phyloP scores from a whole-genome alignment of 2,113 vertebrate genomes.

The Datnioides undecimradiatus region DNA sequence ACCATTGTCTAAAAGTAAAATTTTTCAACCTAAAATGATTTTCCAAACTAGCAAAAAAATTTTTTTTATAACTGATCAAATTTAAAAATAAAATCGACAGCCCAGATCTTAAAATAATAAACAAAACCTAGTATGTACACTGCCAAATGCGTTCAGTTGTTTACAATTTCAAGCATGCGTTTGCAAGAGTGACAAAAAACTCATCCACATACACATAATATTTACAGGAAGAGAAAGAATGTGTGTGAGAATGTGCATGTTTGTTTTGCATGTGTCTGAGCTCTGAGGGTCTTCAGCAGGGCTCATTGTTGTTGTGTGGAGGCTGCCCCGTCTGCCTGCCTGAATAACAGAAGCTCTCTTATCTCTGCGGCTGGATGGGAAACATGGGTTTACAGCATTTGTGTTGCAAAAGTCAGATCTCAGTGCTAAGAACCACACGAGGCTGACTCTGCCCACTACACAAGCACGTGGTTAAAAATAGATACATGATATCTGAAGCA shows the following conservation, averaged over 20 bases:
- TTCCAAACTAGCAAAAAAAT: background rate
- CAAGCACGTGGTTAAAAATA: conserved; percentile 60
- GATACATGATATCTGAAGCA: conserved; percentile 26
- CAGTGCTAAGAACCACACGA: conserved; percentile 43
- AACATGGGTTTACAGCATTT: conserved; percentile 57
- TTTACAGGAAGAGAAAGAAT: conserved; percentile 21
- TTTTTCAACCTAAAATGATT: background rate
- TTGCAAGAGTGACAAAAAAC: background rate
- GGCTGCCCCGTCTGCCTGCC: conserved; percentile 38
- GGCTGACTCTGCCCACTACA: conserved; percentile 37
- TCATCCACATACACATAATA: background rate
- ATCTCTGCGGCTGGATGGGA: conserved; percentile 50
- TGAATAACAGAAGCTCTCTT: conserved; percentile 50
- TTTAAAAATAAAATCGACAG: background rate
- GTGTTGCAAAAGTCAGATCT: conserved; percentile 55
- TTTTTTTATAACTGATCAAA: background rate
- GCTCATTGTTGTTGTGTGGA: conserved; percentile 51
- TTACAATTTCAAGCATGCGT: background rate
- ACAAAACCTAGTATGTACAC: background rate
- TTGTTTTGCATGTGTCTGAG: conserved; percentile 37
- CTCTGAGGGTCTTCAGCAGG: conserved; percentile 16
- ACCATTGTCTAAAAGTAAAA: background rate
- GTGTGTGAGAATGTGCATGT: conserved; percentile 34
- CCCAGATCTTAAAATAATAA: conserved; percentile 21
- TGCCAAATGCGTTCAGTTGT: background rate